Evolutionary conservation across 1,140 invertebrate genomes (phyloP).

Genomic region (Drosophila nannoptera): DNA sequence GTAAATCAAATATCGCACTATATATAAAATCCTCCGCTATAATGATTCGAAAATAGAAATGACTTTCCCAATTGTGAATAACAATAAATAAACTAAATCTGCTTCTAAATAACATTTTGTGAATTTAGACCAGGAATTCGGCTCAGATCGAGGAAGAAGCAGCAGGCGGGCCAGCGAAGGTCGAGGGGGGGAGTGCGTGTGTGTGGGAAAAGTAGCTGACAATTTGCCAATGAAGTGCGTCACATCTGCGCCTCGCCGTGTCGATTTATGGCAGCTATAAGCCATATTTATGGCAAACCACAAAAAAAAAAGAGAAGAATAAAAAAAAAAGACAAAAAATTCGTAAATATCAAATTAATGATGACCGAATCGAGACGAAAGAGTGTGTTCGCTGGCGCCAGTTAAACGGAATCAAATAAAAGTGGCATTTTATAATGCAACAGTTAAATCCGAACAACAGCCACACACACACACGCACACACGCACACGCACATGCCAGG

Average conservation of each 20-base stretch:
- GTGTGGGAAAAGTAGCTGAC: background rate
- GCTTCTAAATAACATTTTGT: background rate
- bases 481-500: slow-evolving; percentile 27
- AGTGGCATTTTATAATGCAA: slow-evolving; percentile 50
- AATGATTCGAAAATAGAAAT: background rate
- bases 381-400: slow-evolving; percentile 56
- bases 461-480: slow-evolving; percentile 1
- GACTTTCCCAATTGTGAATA: background rate
- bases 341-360: slow-evolving; percentile 44
- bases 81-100: background rate
- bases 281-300: slow-evolving; percentile 52
- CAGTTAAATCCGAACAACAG: slow-evolving; percentile 53
- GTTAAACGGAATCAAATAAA: slow-evolving; percentile 58
- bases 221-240: slow-evolving; percentile 29
- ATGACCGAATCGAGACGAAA: slow-evolving; percentile 49
- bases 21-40: too few species aligned
- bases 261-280: slow-evolving; percentile 57
- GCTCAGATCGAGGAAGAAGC: background rate
- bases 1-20: too few species aligned
- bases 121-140: background rate
- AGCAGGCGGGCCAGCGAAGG: too few species aligned
- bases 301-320: background rate
- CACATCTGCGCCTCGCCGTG: slow-evolving; percentile 12
- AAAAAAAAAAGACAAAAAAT: too few species aligned
- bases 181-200: too few species aligned